A percentile compares a stretch with the other conserved stretches of the same genome.
phyloP scores from a whole-genome alignment of 1,140 invertebrate species.

The Cepaea nemoralis region DNA sequence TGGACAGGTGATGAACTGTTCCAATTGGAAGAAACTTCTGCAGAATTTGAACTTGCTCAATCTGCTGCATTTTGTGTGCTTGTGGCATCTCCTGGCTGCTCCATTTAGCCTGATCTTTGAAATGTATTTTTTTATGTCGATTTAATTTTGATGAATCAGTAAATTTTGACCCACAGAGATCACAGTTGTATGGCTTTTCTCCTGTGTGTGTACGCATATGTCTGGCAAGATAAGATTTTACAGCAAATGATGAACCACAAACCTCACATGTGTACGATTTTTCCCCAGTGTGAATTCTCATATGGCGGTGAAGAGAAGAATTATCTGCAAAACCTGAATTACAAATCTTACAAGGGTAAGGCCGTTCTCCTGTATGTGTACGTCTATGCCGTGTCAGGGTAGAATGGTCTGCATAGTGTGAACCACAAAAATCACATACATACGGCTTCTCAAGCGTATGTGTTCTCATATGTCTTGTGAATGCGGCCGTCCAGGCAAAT shows the following conservation, averaged over 20 bases:
- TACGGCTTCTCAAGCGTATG: conserved; percentile 45
- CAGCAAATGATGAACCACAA: conserved; percentile 87
- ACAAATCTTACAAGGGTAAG: conserved; percentile 46
- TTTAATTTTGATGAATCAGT: conserved; percentile 18
- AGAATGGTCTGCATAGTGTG: conserved; percentile 39
- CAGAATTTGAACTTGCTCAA: not conserved
- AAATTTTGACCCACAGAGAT: conserved; percentile 76
- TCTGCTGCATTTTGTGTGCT: not conserved
- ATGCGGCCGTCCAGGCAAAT: conserved; percentile 42
- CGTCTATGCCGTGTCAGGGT: conserved; percentile 42
- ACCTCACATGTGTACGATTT: conserved; percentile 83
- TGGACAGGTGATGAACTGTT: not conserved
- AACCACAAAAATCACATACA: conserved; percentile 45
- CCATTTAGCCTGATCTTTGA: conserved; percentile 62
- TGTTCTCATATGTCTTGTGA: conserved; percentile 43
- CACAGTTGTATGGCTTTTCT: conserved; percentile 93
- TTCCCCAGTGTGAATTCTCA: conserved; percentile 44
- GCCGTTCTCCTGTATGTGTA: conserved; percentile 45
- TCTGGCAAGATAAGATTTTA: conserved; percentile 90
- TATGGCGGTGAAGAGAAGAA: conserved; percentile 38
- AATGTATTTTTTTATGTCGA: conserved; percentile 35
- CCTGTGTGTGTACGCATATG: conserved; percentile 94
- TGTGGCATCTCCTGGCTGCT: not conserved
- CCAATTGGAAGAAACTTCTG: not conserved
- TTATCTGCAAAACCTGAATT: conserved; percentile 38